A percentile compares a stretch with the other conserved stretches of the same genome.
phyloP scores from a whole-genome alignment of 2,888 invertebrate species.

The Beris chalybata region DNA sequence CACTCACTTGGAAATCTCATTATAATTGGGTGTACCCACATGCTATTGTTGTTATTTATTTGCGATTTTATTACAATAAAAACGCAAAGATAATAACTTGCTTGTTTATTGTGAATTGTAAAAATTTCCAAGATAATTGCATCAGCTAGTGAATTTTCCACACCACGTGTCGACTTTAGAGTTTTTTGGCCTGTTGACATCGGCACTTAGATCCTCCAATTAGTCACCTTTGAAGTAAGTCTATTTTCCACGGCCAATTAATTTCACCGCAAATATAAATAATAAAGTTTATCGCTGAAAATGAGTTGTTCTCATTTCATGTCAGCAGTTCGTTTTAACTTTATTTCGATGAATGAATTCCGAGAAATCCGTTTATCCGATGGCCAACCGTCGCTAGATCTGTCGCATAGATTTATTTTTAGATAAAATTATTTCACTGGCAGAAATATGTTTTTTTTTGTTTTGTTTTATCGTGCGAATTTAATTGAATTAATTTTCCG shows the following conservation, averaged over 20 bases:
- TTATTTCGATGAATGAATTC: constrained; percentile 20
- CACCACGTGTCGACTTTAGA: too few relatives aligned
- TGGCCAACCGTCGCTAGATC: constrained; percentile 12
- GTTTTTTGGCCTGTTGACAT: too few relatives aligned
- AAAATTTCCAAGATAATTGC: too few relatives aligned
- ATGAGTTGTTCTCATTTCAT: background rate
- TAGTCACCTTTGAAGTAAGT: constrained; percentile 1
- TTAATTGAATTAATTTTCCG: background rate
- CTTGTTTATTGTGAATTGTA: too few relatives aligned
- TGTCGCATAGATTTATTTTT: constrained; percentile 31
- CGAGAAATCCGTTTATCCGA: constrained; percentile 5
- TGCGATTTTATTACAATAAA: too few relatives aligned
- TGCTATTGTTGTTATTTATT: too few relatives aligned
- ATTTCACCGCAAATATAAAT: constrained; percentile 20
- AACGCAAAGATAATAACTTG: too few relatives aligned
- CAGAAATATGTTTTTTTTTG: background rate
- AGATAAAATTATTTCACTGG: constrained; percentile 16
- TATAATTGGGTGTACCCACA: too few relatives aligned
- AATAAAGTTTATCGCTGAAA: constrained; percentile 9
- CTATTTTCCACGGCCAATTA: constrained; percentile 12
- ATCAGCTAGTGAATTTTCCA: too few relatives aligned
- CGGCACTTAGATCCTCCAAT: background rate
- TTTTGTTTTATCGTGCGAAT: background rate
- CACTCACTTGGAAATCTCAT: too few relatives aligned
- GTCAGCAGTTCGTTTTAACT: background rate